Conservation (phyloP, 2,797 vertebrate genomes). For the Argentina silus region DNA sequence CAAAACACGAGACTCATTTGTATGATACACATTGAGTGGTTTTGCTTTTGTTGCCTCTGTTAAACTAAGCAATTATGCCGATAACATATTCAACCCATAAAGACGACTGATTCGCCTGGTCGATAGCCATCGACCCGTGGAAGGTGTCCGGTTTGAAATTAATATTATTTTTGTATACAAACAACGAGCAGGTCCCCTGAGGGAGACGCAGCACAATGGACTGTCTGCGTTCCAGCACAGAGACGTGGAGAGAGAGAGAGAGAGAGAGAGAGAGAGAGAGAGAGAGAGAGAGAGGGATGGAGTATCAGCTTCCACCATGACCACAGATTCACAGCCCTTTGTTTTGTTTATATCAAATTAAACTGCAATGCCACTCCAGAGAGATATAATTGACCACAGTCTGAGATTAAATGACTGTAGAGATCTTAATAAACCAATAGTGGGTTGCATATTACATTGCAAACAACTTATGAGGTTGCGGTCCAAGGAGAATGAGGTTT, state of each 20-base stretch:
- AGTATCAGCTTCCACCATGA: constrained; percentile 79
- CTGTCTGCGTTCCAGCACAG: constrained; percentile 58
- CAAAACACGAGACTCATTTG: constrained; percentile 58
- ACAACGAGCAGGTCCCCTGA: constrained; percentile 61
- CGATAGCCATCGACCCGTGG: constrained; percentile 65
- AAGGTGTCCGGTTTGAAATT: constrained; percentile 75
- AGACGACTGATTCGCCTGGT: constrained; percentile 67
- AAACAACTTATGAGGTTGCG: constrained; percentile 74
- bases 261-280: constrained; percentile 12
- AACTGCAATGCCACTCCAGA: constrained; percentile 74
- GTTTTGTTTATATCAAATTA: constrained; percentile 83
- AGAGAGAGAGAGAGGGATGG: constrained; percentile 6
- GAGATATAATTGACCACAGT: constrained; percentile 79
- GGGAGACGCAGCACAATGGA: constrained; percentile 44
- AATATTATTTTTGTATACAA: constrained; percentile 80
- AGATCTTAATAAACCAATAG: constrained; percentile 82
- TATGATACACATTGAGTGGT: constrained; percentile 44
- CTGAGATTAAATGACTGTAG: constrained; percentile 79
- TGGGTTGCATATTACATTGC: constrained; percentile 75
- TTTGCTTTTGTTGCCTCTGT: constrained; percentile 29
- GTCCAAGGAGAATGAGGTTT: constrained; percentile 64
- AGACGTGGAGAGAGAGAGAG: constrained; percentile 25
- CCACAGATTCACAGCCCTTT: constrained; percentile 76
- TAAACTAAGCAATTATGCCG: constrained; percentile 60
- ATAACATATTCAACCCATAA: constrained; percentile 48